Percentiles rank a stretch among this genome's conserved stretches.
phyloP scores from a whole-genome alignment of 2,888 invertebrate genomes.

The Stegana nigrithorax region DNA sequence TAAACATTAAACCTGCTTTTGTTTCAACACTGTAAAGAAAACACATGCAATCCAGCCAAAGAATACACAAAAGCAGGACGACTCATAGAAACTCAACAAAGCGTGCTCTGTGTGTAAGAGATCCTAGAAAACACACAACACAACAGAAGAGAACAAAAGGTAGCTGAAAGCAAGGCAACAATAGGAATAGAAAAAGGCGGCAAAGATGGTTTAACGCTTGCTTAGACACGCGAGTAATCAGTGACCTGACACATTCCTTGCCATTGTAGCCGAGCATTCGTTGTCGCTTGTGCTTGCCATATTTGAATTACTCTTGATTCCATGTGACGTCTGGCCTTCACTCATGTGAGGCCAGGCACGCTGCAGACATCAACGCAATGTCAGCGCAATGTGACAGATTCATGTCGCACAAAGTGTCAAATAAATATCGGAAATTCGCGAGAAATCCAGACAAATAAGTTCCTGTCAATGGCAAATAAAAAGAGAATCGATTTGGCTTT shows the following conservation, averaged over 20 bases:
- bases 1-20: too few species aligned
- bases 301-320: too few species aligned
- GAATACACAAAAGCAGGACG: background rate
- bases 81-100: background rate
- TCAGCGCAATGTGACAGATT: background rate
- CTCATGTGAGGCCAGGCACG: too few species aligned
- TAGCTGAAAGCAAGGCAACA: too few species aligned
- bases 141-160: too few species aligned
- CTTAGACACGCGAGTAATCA: constrained; percentile 24
- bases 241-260: constrained; percentile 26
- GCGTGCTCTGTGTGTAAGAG: background rate
- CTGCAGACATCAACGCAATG: background rate
- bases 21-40: background rate
- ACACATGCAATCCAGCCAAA: background rate
- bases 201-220: constrained; percentile 11
- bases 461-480: constrained; percentile 46
- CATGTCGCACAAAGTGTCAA: constrained; percentile 32
- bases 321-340: too few species aligned
- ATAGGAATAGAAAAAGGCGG: background rate
- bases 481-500: too few species aligned
- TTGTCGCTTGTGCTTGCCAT: too few species aligned
- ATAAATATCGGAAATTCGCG: constrained; percentile 41
- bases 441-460: constrained; percentile 27
- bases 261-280: background rate
- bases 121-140: too few species aligned